Base-by-base conservation (phyloP, 2,113 vertebrate genomes). In the Lagopus muta region DNA sequence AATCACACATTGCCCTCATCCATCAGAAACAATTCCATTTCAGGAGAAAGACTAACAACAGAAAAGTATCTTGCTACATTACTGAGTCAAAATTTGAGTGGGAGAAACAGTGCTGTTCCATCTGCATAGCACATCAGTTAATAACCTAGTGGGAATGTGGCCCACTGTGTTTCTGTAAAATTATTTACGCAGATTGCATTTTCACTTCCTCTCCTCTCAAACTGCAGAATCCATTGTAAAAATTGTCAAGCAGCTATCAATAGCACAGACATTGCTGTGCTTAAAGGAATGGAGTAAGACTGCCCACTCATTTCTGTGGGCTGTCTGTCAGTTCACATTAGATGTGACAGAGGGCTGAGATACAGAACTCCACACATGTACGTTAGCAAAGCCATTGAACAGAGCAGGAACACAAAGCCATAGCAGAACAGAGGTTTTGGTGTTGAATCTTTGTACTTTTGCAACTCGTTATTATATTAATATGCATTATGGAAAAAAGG, bases 241-340 rank as follows among this genome's bases (percentile, higher is more conserved):
- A 96, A 82, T 8, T 82, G 45, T 94, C 38, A 19, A 62, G 52
- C 61, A 86, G 73, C 93, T 97, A 96, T 94, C 94, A 96, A 96
- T 96, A 97, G 94, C 74, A 84, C 73, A 96, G 94, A 95, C 86
- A 8, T 6, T 61, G 50, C 86, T 86, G 75, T 94, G 81, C 93
- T 81, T 58, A 82, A 93, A 96, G 65, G 65, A 94, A 54, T 55
- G 70, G 91, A 91, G 92, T 95, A 87, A 93, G 76, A 89, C 13
- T 94, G 93, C 96, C 95, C 94, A 95, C 94, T 96, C 93, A 45
- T 70, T 96, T 94, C 91, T 52, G 96, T 93, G 95, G 95, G 96
- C 90, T 96, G 94, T 91, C 95, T 94, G 89, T 94, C 95, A 95
- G 62, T 92, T 94, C 40, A 47, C 82, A 94, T 96, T 90, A 69